Evolutionary conservation across 2,113 vertebrate species (phyloP), one percentile per base, ranked within the genome.

Genomic region (Regulus satrapa): DNA sequence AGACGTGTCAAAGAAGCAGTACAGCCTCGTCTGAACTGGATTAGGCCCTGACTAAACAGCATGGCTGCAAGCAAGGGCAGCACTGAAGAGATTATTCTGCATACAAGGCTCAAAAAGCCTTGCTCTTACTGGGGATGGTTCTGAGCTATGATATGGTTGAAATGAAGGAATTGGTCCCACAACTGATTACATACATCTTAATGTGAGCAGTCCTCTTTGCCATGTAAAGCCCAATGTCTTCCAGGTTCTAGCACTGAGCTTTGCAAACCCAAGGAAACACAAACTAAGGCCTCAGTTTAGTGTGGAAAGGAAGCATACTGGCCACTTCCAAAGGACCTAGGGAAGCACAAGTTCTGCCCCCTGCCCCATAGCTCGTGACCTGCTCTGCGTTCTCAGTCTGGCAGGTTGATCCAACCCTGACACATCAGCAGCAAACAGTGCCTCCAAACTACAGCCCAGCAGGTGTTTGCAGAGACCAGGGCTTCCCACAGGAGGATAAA

Each of bases 351-450:
- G 17, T 31, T 23, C 16, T 68, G 18, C 24, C 12, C 9, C 10
- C 25, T 41, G 18, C 9, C 7, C 29, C 5, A 2, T 9, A 68
- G 36, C 40, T 61, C 31, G 29, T 1, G 6, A 9, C 31, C 8
- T 43, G 36, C 45, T 29, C 23, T 18, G 5, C 0, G 0, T 48
- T 76, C 56, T 41, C 40, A 15, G 9, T 32, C 62, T 2, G 1
- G 32, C 23, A 46, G 45, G 15, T 16, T 34, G 58, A 41, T 28
- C 28, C 1, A 1, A 31, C 25, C 19, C 21, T 62, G 15, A 24
- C 3, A 1, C 23, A 31, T 9, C 32, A 77, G 58, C 25, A 32
- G 29, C 25, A 40, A 72, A 29, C 18, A 13, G 28, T 55, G 58
- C 49, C 26, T 62, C 38, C 59, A 41, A 77, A 9, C 20, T 12